Base-by-base conservation (phyloP, 2,888 invertebrate species). In the Andrena dorsata region DNA sequence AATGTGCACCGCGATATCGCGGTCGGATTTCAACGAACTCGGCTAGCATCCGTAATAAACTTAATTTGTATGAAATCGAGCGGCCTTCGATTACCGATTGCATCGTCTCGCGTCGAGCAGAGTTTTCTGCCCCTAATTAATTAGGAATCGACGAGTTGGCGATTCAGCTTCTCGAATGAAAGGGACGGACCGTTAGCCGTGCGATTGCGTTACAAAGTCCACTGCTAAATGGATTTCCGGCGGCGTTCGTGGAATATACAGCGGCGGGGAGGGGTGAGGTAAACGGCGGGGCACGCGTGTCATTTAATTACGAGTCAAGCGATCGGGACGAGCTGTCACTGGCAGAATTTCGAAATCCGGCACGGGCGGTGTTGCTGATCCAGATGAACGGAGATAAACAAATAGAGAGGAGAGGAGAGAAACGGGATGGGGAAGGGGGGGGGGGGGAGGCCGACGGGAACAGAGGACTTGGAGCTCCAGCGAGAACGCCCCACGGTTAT, bases 251-350 rank as follows among this genome's bases (percentile, higher is more conserved):
- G 49, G 69, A 68, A 68, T 68, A 32, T 32, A 56, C 28, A 3
- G 20, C 1, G 41, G 41, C 41, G 41, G 16, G 41, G 41, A 16
- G 16, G 16, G 16, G 41, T 0, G 41, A 16, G 41, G 16, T 51
- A 65, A 71, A 74, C 69, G 72, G 6, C 35, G 56, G 20, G n/a
- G 64, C 68, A 66, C 65, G 80, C 61, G 86, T 75, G 72, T 77
- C 75, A 66, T 84, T 86, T 86, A 84, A 86, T 86, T 86, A 84
- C 63, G 80, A 86, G 65, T 65, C 60, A 51, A 82, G 32, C 70
- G 73, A 75, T 84, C 71, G 76, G 76, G 75, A 69, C 64, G 68
- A 68, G 61, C 84, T 78, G 86, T 86, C 86, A 84, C 35, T 28
- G 63, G 23, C 86, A 86, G 84, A 81, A 63, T 70, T 80, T 66